Base-by-base conservation (phyloP, 2,113 vertebrate genomes). In the Tragelaphus scriptus region DNA sequence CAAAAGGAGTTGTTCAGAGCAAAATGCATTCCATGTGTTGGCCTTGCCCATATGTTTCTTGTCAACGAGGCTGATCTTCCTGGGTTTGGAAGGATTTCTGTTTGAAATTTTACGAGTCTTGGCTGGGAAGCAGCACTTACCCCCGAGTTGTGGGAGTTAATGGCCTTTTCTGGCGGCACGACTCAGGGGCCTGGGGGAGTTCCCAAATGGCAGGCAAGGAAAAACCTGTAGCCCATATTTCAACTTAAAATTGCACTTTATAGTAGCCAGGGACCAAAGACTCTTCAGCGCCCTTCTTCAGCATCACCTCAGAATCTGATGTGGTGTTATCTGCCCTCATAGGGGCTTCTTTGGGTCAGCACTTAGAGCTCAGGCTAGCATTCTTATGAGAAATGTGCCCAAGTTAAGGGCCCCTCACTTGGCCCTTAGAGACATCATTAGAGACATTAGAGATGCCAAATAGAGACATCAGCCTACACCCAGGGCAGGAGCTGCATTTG, bases 51-150 rank as follows among this genome's bases (percentile, higher is more conserved):
- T 97, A 75, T 98, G 97, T 98, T 98, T 98, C 96, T 98, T 98
- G 97, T 98, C 98, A 98, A 86, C 11, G 5, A 68, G 95, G 96
- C 95, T 63, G 93, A 58, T 98, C 94, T 97, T 98, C 98, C 96
- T 97, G 93, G 96, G 94, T 94, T 97, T 4, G 36, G 95, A 95
- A 93, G 94, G 85, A 93, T 98, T 98, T 98, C 95, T 98, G 94
- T 98, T 98, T 98, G 98, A 98, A 98, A 98, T 98, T 98, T 98
- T 98, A 97, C 94, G 98, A 98, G 95, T 75, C 58, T 97, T 98
- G 98, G 87, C 97, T 96, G 97, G 96, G 97, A 97, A 97, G 96
- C 94, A 92, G 85, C 84, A 82, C 92, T 97, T 94, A 96, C 80
- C 84, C 84, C 85, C 53, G 55, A 88, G 65, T 89, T 96, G 97